phyloP scores from a whole-genome alignment of 2,113 vertebrate species.

The Solea solea region DNA sequence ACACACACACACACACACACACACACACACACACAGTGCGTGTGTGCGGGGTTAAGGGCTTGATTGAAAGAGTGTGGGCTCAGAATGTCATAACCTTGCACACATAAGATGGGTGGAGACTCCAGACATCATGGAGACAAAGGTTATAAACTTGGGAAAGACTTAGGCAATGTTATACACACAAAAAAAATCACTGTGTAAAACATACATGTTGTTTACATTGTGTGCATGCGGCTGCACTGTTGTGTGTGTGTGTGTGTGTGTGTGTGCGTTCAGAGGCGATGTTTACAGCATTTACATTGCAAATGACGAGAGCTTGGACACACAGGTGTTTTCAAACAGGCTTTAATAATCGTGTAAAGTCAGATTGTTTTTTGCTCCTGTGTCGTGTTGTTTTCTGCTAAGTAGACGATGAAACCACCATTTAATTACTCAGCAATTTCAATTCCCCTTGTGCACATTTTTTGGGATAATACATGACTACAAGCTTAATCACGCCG shows the following conservation, averaged over 20 bases:
- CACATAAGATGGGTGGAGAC: conserved; percentile 70
- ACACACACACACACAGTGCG: not conserved
- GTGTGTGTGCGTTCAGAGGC: not conserved
- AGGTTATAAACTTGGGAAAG: conserved; percentile 70
- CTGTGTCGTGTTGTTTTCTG: too few species aligned
- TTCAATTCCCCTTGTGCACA: too few species aligned
- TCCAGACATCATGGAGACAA: conserved; percentile 75
- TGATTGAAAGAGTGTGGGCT: conserved; percentile 60
- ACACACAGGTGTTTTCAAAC: not conserved
- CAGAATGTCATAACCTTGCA: conserved; percentile 66
- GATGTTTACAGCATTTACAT: not conserved
- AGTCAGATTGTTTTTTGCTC: not conserved
- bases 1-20: not conserved
- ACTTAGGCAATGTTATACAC: conserved; percentile 55
- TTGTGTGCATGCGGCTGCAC: too few species aligned
- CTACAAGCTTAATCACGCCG: too few species aligned
- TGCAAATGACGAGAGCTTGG: not conserved
- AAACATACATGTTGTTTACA: conserved; percentile 2
- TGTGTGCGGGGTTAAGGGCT: conserved; percentile 40
- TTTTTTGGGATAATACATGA: too few species aligned
- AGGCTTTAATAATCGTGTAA: too few species aligned
- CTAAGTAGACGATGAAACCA: too few species aligned
- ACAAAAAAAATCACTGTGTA: conserved; percentile 1
- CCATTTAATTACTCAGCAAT: too few species aligned
- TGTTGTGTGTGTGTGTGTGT: too few species aligned